Evolutionary conservation across 1,140 invertebrate species (phyloP), one percentile per base, ranked within the genome.

Genomic region (Zaprionus nigranus): DNA sequence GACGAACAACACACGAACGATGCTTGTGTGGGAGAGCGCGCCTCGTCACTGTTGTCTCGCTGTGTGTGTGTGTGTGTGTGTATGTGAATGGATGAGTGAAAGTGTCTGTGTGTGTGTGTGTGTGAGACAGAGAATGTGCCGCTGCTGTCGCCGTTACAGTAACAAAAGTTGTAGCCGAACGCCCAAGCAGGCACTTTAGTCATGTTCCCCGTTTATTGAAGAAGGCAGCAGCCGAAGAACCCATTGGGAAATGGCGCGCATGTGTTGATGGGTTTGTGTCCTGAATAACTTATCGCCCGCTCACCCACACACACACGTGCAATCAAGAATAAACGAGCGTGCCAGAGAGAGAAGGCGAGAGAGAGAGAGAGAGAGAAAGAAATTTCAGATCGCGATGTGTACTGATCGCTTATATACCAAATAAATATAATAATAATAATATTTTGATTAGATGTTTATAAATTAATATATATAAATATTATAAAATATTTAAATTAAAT

Each of bases 151-250:
- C 81, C 81, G 75, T 85, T 78, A 81, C 78, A 51, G 78, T 81
- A 75, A 81, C 78, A 85, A 85, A 84, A 81, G 76, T 78, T 85
- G 78, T 85, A 79, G 78, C 78, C 75, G 81, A 81, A 63, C 53
- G 59, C 68, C 74, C 79, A 74, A 81, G 78, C 68, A 79, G 65
- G 66, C 77, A 72, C 72, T 83, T 70, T 73, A 66, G 73, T 75
- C 81, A 66, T 70, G 64, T 62, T 79, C 38, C 60, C 75, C 69
- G 81, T 88, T 83, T 84, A 88, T 83, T 87, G 84, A 88, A 80
- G 80, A 88, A 87, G 80, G 76, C 77, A 46, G 40, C 59, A 59
- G 36, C 30, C 28, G 63, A 59, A 51, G 30, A 36, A 76, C 77
- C 77, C 77, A 63, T 75, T 79, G 67, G 73, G 63, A 79, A 79